phyloP scores from a whole-genome alignment of 2,888 invertebrate species.

The Arrhopalites spinosus region DNA sequence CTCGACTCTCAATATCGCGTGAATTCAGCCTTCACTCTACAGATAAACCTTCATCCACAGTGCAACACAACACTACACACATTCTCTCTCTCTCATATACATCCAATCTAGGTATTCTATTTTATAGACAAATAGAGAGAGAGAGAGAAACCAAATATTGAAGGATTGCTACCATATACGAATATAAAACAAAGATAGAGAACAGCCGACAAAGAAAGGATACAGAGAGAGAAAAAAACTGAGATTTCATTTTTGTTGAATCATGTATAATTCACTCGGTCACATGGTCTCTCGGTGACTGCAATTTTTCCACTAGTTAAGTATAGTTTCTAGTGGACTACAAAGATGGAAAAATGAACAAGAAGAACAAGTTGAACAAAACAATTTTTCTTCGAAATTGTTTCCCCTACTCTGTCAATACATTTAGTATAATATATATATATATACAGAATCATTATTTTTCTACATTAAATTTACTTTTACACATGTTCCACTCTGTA shows the following conservation, averaged over 20 bases:
- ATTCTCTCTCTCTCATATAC: not conserved
- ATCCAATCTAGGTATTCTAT: not conserved
- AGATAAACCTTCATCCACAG: not conserved
- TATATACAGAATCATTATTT: no score
- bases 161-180: not conserved
- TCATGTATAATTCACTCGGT: conserved; percentile 23
- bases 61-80: not conserved
- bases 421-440: no score
- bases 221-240: not conserved
- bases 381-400: no score
- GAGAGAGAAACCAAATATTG: not conserved
- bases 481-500: no score
- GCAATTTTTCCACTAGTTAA: conserved; percentile 8
- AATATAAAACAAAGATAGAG: not conserved
- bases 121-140: not conserved
- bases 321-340: no score
- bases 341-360: no score
- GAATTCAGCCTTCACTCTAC: not conserved
- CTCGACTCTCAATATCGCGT: conserved; percentile 22
- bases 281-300: conserved; percentile 1
- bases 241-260: conserved; percentile 22
- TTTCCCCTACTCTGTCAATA: no score
- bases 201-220: not conserved
- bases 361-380: no score
- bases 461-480: no score